Conservation (phyloP, 2,797 vertebrate genomes). For the Vireo griseus region DNA sequence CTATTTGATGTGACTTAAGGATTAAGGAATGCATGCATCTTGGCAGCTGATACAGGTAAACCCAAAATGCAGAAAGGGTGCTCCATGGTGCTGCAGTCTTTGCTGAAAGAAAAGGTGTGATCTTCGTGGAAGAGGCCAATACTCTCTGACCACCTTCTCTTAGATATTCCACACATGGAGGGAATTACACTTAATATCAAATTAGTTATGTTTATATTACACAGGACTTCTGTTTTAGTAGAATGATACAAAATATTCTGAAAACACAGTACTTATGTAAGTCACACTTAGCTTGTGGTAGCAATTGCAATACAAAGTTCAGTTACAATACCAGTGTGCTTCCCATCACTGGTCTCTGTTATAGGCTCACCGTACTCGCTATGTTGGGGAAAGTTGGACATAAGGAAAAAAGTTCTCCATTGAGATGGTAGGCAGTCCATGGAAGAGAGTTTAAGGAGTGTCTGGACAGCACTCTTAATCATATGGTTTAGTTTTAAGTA, state of each 20-base stretch:
- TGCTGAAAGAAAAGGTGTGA: neutral
- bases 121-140: neutral
- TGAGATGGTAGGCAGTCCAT: neutral
- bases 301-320: neutral
- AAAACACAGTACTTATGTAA: neutral
- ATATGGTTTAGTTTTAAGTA: neutral
- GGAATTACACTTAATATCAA: neutral
- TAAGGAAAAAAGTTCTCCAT: neutral
- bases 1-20: neutral
- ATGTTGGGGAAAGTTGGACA: neutral
- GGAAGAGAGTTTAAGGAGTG: neutral
- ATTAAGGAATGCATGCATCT: neutral
- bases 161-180: rapidly evolving
- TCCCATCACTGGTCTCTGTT: neutral
- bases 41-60: neutral
- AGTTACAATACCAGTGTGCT: neutral
- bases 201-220: neutral
- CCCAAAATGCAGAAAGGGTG: neutral
- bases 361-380: neutral
- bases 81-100: neutral
- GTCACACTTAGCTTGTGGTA: neutral
- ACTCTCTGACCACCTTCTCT: neutral
- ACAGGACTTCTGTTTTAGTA: neutral
- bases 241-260: neutral
- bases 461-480: neutral